Base-by-base conservation (phyloP, 2,888 invertebrate species). In the Prostheceraeus crozeri region DNA sequence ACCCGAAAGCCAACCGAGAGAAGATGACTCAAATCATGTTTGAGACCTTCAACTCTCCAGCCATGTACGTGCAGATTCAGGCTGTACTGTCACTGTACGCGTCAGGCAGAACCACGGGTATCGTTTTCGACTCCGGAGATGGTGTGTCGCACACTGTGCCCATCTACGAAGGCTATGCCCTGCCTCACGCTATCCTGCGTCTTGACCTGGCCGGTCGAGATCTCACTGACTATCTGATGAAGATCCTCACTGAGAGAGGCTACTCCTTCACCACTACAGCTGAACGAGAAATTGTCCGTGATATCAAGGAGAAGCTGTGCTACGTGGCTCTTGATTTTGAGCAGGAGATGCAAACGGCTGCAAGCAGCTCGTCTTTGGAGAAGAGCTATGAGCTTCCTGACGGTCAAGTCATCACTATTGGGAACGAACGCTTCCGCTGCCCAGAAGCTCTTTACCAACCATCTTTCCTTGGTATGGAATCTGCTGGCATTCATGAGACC, bases 121-220 rank as follows among this genome's bases (percentile, higher is more conserved):
- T 89, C 75, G 89, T 89, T 66, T 81, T 89, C 75, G 89, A 89
- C 80, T 86, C 86, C 64, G 89, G 89, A 69, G 89, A 89, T 80
- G 89, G 89, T 79, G 89, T 89, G 56, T 86, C 87, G 63, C 88
- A 89, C 83, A 88, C 87, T 64, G 89, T 88, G 61, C 88, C 89
- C 77, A 89, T 89, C 81, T 89, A 89, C 74, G 87, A 88, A 79
- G 87, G 79, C 66, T 80, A 79, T 64, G 79, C 79, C 62, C 74
- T 80, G 45, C 79, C 79, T 62, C 76, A 80, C 69, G 75, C 78
- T 66, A 79, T 79, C 67, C 71, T 77, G 58, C 75, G 80, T 67
- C 65, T 79, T 60, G 80, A 81, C 68, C 70, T 80, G 68, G 80
- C 80, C 63, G 80, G 78, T 65, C 77, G 78, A 60, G 80, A 80